Evolutionary conservation across 2,888 invertebrate genomes (phyloP).

Genomic region (Endomychus coccineus): DNA sequence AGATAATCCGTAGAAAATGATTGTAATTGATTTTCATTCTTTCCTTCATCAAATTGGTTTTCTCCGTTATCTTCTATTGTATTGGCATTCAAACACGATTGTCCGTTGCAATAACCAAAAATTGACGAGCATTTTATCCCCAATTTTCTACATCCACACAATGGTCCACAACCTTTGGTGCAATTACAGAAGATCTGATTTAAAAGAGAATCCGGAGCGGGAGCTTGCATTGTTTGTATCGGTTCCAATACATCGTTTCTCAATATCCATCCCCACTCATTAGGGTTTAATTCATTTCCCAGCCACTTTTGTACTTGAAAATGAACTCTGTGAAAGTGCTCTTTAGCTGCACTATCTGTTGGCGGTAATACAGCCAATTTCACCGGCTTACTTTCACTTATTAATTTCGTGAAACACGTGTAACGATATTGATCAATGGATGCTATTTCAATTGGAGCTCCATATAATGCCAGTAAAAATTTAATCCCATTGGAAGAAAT

Average conservation of each 20-base stretch:
- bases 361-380: conserved; percentile 9
- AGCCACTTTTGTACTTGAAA: conserved; percentile 15
- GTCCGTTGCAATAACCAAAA: conserved; percentile 2
- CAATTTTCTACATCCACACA: conserved; percentile 8
- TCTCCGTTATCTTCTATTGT: not conserved
- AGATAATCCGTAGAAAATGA: too few relatives aligned
- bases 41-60: not conserved
- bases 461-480: not conserved
- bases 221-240: conserved; percentile 6
- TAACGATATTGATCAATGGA: not conserved
- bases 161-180: conserved; percentile 9
- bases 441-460: not conserved
- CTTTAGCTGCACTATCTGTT: conserved; percentile 10
- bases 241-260: conserved; percentile 10
- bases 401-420: conserved; percentile 4
- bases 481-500: not conserved
- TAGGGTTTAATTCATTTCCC: conserved; percentile 10
- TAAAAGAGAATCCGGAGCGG: conserved; percentile 6
- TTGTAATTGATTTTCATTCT: not conserved
- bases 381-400: conserved; percentile 1
- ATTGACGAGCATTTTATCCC: conserved; percentile 6
- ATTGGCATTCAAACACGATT: not conserved
- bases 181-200: conserved; percentile 10
- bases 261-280: conserved; percentile 11
- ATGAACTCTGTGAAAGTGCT: conserved; percentile 13